Base-by-base conservation (phyloP, 2,888 invertebrate genomes). In the Cordilura impudica region DNA sequence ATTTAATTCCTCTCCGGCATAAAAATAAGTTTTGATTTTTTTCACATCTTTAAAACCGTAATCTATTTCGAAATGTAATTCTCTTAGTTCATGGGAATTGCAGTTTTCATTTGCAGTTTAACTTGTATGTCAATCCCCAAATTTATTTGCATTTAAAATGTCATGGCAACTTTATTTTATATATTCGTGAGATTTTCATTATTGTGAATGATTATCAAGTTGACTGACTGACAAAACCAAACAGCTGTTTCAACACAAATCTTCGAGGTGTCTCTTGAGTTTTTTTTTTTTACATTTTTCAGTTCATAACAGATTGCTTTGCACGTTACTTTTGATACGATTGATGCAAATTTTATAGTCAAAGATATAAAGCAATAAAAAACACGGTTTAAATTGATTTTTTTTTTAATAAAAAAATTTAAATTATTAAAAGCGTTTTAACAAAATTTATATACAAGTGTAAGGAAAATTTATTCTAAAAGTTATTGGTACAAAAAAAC, bases 291-390 rank as follows among this genome's bases (percentile, higher is more conserved):
- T 18, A 12, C 0, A 16, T 3, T 21, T n/a, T 18, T 6, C 54
- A 35, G 49, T 18, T 5, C n/a, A 49, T 4, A 47, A 10, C 14
- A 14, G 5, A 49, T 45, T 29, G 43, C 14, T 54, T 54, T 71
- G 79, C 79, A 79, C 75, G 79, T 79, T 79, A 75, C 65, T 74
- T 79, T 79, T 56, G 26, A 56, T 66, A 65, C 66, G 70, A 71
- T 63, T 65, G n/a, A n/a, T n/a, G 56, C 47, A 75, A 72, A 58
- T 58, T 63, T 35, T 43, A 63, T 49, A 56, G 60, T 23, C 54
- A 47, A 14, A 67, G 72, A 35, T 18, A 43, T 21, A 12, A 61
- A 31, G 49, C 21, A 61, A 43, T 29, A 29, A 16, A 23, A 51
- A 60, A 39, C 45, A 31, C 14, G 35, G 47, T 49, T 14, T 51